Conservation (phyloP, 2,113 vertebrate species). For the Xiphophorus hellerii region DNA sequence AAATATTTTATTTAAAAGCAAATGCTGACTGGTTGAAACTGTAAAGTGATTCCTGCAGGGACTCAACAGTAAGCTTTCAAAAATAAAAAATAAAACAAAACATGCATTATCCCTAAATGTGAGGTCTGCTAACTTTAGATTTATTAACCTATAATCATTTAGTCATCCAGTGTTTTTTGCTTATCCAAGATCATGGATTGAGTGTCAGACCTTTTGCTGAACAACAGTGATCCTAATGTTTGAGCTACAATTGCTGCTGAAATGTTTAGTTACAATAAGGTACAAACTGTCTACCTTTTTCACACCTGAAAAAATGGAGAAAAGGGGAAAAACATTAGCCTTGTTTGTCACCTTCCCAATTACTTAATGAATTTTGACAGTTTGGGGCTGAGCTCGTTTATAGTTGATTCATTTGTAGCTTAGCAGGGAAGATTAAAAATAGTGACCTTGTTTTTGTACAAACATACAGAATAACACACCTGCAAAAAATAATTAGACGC, state of each 20-base stretch:
- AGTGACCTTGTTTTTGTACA: not conserved
- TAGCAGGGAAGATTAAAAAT: not conserved
- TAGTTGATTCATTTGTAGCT: not conserved
- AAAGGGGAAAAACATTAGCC: not conserved
- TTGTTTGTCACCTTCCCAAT: not conserved
- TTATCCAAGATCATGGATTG: too few relatives aligned
- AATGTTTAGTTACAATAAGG: not conserved
- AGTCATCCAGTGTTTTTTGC: too few relatives aligned
- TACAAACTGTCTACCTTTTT: not conserved
- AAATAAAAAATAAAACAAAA: not conserved
- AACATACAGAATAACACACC: not conserved
- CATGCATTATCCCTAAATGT: not conserved
- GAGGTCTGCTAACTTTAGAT: not conserved
- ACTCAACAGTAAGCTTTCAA: not conserved
- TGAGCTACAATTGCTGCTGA: not conserved
- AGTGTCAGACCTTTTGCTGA: not conserved
- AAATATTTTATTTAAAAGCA: not conserved
- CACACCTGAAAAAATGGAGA: not conserved
- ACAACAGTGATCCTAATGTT: not conserved
- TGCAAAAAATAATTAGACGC: not conserved
- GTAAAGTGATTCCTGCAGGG: not conserved
- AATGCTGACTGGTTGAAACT: not conserved
- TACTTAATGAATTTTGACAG: slow-evolving; percentile 5
- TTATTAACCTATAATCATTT: too few relatives aligned
- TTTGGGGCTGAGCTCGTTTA: not conserved